Percentiles rank a stretch among this genome's conserved stretches.
These are phyloP conservation scores for Eurytoma californica DNA, from an alignment of 2,888 invertebrate species.

Conservation along the genomic window DNA sequence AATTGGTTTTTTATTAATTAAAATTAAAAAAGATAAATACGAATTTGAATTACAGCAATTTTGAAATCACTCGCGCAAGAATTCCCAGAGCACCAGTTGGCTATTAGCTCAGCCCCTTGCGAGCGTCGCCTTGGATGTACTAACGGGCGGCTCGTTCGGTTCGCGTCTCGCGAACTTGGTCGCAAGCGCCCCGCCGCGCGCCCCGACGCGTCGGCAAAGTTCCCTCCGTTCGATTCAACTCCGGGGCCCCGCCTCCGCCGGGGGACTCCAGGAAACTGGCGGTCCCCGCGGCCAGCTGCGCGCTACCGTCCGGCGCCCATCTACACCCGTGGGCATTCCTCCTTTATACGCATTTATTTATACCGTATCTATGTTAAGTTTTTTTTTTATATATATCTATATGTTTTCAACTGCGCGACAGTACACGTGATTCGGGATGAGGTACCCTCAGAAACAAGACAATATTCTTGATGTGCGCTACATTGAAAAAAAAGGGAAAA, in stretches of 20 bases:
- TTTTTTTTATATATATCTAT: conserved; percentile 20
- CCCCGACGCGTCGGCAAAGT: neutral
- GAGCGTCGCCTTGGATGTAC: neutral
- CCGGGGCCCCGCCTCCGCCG: neutral
- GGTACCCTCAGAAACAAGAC: too few relatives aligned
- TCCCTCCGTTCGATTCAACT: neutral
- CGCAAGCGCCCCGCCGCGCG: neutral
- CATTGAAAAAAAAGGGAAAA: neutral
- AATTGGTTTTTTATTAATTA: too few relatives aligned
- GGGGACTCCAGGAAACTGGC: neutral
- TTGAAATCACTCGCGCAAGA: too few relatives aligned
- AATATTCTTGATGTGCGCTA: too few relatives aligned
- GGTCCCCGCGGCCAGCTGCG: conserved; percentile 18
- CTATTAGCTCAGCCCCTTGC: neutral
- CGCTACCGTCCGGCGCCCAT: conserved; percentile 40
- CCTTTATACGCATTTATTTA: conserved; percentile 8
- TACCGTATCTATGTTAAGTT: conserved; percentile 6
- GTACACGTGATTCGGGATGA: too few relatives aligned
- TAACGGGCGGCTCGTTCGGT: conserved; percentile 1
- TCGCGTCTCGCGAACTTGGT: conserved; percentile 32
- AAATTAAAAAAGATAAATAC: too few relatives aligned
- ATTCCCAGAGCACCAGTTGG: too few relatives aligned
- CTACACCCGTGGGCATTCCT: conserved; percentile 57
- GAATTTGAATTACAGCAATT: too few relatives aligned
- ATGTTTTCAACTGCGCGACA: conserved; percentile 11